Evolutionary conservation across 1,140 invertebrate genomes (phyloP).

Genomic region (Heliconius himera): DNA sequence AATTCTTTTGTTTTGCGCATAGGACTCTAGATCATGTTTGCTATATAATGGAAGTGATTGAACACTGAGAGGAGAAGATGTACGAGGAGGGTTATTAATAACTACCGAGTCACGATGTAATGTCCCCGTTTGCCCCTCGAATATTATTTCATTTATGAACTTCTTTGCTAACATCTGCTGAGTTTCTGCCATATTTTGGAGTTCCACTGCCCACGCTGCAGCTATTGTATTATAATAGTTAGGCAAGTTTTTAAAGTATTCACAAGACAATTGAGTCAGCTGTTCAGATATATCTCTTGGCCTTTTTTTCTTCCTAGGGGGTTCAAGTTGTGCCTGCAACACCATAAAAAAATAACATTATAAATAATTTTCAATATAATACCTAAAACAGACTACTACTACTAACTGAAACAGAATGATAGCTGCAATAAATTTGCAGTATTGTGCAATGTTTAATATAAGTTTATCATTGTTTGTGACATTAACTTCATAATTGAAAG

Average conservation of each 20-base stretch:
- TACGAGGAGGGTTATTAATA: not conserved
- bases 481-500: too few species aligned
- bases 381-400: not conserved
- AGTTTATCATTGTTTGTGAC: too few species aligned
- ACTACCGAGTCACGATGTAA: slow-evolving; percentile 5
- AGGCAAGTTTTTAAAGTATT: not conserved
- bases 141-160: slow-evolving; percentile 7
- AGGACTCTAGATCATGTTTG: not conserved
- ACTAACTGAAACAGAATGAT: too few species aligned
- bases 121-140: slow-evolving; percentile 7
- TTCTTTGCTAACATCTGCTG: slow-evolving; percentile 11
- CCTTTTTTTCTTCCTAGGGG: not conserved
- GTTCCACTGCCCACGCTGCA: not conserved
- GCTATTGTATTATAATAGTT: not conserved
- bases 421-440: too few species aligned
- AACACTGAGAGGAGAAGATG: not conserved
- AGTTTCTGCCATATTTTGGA: not conserved
- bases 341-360: not conserved
- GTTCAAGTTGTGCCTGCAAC: not conserved
- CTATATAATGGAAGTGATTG: not conserved
- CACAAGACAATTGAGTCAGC: not conserved
- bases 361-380: not conserved
- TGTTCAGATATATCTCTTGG: not conserved
- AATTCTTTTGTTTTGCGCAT: not conserved
- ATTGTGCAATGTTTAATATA: too few species aligned